phyloP scores from a whole-genome alignment of 2,888 invertebrate species.

The Aspidapion aeneum region DNA sequence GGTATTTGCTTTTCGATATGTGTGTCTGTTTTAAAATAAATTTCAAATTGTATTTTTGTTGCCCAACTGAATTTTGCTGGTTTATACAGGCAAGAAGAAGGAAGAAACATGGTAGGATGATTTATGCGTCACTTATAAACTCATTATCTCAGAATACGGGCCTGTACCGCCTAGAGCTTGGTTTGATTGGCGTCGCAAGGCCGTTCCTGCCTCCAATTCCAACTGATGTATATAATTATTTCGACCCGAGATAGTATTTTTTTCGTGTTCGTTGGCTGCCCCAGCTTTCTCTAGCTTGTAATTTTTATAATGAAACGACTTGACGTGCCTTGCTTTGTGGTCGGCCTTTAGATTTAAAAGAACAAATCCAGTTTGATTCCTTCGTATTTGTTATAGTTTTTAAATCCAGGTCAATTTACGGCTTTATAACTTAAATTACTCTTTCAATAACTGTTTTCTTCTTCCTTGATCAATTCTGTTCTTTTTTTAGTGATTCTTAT shows the following conservation, averaged over 20 bases:
- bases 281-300: conserved; percentile 35
- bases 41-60: too few relatives aligned
- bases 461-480: too few relatives aligned
- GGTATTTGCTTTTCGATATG: too few relatives aligned
- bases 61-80: too few relatives aligned
- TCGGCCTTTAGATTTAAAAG: too few relatives aligned
- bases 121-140: conserved; percentile 53
- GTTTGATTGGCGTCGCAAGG: conserved; percentile 49
- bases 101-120: conserved; percentile 41
- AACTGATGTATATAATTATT: conserved; percentile 44
- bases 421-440: too few relatives aligned
- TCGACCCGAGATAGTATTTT: conserved; percentile 27
- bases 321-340: not conserved
- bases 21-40: too few relatives aligned
- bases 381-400: too few relatives aligned
- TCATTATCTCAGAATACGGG: conserved; percentile 48
- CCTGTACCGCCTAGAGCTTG: conserved; percentile 44
- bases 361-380: too few relatives aligned
- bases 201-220: conserved; percentile 40
- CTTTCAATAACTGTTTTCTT: too few relatives aligned
- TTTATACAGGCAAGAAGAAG: conserved; percentile 26
- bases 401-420: too few relatives aligned
- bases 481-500: too few relatives aligned
- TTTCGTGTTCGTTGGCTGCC: conserved; percentile 24
- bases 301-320: conserved; percentile 36